Base-by-base conservation (phyloP, 2,113 vertebrate species). In the Taurulus bubalis region DNA sequence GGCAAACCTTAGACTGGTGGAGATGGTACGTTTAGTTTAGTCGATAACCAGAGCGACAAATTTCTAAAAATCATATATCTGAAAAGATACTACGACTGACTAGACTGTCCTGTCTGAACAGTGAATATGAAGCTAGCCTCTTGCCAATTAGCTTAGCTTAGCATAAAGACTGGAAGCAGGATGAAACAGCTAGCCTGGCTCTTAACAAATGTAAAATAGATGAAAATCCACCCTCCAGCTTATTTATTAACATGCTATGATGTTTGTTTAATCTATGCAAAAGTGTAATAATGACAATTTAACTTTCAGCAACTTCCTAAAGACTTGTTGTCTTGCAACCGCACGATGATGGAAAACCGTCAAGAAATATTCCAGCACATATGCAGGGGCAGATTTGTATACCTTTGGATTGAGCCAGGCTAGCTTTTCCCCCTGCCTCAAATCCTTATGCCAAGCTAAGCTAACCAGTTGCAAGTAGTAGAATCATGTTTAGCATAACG, bases 1-100 rank as follows among this genome's bases (percentile, higher is more conserved):
- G 80, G 95, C 95, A 2, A 95, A 96, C 85, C 79, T 94, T 78
- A 91, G 86, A 14, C 91, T 95, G 82, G 81, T 93, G 53, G 65
- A 93, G 40, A 94, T 88, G 0, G 87, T 92, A 69, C 0, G 73
- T 82, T 47, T 3, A 55, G 0, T 68, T 60, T 18, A 22, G 28
- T 38, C 11, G 16, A 20, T 71, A 42, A 56, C 8, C 16, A 12
- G 1, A 26, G 49, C 12, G 32, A 38, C 2, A 20, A 9, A n/a
- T 15, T 40, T 56, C 28, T 64, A 9, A 53, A 45, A 66, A 45
- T 66, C 63, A 42, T 3, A 64, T 6, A 49, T 49, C 22, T 36
- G 11, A 51, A 26, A 51, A 20, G 18, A 51, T n/a, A 15, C 20
- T 11, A 53, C 47, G 22, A 18, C n/a, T n/a, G n/a, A n/a, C n/a